Conservation (phyloP, 2,888 invertebrate species). For the Flexamia atlantica region DNA sequence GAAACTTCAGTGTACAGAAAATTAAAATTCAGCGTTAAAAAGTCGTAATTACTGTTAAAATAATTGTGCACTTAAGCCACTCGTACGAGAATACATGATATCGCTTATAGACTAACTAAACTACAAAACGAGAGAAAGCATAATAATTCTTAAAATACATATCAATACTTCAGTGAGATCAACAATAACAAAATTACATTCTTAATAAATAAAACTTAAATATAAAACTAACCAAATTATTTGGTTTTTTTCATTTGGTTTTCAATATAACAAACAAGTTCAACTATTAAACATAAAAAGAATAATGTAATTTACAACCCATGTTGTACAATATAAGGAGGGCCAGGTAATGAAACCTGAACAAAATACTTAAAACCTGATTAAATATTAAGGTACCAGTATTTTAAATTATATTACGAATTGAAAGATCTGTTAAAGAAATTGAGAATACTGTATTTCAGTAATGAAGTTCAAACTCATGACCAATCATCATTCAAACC, state of each 20-base stretch:
- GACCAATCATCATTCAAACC: too few relatives aligned
- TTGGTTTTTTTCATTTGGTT: conserved; percentile 60
- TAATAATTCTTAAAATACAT: conserved; percentile 21
- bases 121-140: conserved; percentile 38
- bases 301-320: neutral
- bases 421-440: too few relatives aligned
- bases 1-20: too few relatives aligned
- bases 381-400: neutral
- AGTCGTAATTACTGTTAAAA: neutral
- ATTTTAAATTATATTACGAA: neutral
- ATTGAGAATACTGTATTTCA: too few relatives aligned
- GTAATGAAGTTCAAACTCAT: too few relatives aligned
- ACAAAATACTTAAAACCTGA: too few relatives aligned
- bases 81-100: neutral
- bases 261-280: conserved; percentile 47
- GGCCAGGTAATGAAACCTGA: neutral
- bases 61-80: neutral
- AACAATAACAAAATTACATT: conserved; percentile 58
- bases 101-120: conserved; percentile 29
- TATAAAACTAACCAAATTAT: conserved; percentile 56
- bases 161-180: conserved; percentile 57
- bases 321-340: conserved; percentile 5
- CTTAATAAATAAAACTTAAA: conserved; percentile 58
- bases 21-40: neutral
- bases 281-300: conserved; percentile 29